Base-by-base conservation (phyloP, 2,888 invertebrate genomes). In the Aelia acuminata region DNA sequence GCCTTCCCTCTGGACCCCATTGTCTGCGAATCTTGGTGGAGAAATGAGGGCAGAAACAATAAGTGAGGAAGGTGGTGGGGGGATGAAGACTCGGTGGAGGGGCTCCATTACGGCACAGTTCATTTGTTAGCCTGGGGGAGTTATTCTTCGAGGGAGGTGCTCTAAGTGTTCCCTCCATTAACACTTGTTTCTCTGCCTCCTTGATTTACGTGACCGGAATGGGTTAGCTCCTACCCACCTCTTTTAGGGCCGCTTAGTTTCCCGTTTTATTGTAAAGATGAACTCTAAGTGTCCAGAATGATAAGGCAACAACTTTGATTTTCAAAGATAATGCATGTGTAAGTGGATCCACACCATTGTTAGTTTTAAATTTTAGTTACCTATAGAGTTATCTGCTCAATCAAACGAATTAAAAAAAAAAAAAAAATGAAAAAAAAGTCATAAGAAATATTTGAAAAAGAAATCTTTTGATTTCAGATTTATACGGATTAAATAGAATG, bases 11-110 rank as follows among this genome's bases (percentile, higher is more conserved):
- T 26, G 0, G 26, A 35, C 4, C 63, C 63, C 35, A 35, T 70
- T 31, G 31, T 18, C 63, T 26, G 2, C 5, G 31, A 43, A 43
- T 1, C 31, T 1, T 70, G 63, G 31, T 70, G 63, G 35, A 70
- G 63, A 70, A 70, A 31, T 70, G 63, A 80, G 80, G 80, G 80
- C 39, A 80, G 80, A 80, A 80, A 80, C 80, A 80, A 80, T 80
- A 80, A 80, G 80, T 80, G 43, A 80, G 43, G 3, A 1, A 43
- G 43, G 0, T n/a, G 43, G 3, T 0, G 80, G 43, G 0, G 43
- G 43, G 43, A 80, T 43, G 43, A 80, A 80, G 80, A 39, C 80
- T n/a, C 80, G 39, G 43, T 70, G 63, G 63, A 70, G 63, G 35
- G 63, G 80, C 43, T 80, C 80, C 80, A 80, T 80, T 80, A 80